Conservation (phyloP, 2,113 vertebrate species). For the Myrmecobius fasciatus region DNA sequence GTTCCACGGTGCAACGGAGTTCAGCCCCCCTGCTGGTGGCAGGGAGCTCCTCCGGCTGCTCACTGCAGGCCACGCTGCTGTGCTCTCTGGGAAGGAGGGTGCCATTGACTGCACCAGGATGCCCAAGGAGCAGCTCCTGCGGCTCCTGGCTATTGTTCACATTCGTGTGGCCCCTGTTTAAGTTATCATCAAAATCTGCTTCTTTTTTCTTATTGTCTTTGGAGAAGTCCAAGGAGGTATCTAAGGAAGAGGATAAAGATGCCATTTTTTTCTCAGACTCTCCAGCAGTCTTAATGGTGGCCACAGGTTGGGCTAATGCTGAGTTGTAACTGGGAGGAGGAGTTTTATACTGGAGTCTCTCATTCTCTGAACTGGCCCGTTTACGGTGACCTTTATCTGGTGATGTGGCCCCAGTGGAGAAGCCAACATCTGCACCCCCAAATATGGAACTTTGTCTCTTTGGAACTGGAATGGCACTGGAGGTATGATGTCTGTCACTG, state of each 20-base stretch:
- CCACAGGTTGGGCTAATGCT: constrained; percentile 77
- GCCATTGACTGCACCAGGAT: constrained; percentile 79
- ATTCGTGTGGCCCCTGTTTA: constrained; percentile 51
- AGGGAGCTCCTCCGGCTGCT: constrained; percentile 51
- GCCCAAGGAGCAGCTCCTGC: constrained; percentile 68
- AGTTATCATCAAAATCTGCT: constrained; percentile 60
- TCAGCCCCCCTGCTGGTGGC: background rate
- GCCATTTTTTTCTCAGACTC: constrained; percentile 77
- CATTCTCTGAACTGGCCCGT: constrained; percentile 90
- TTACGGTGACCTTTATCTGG: constrained; percentile 91
- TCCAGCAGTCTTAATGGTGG: constrained; percentile 58
- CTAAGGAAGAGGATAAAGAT: constrained; percentile 87
- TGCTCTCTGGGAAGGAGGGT: constrained; percentile 68
- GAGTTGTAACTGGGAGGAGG: constrained; percentile 89
- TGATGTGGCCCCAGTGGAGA: constrained; percentile 86
- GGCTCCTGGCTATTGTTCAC: constrained; percentile 14
- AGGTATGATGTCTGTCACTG: constrained; percentile 92
- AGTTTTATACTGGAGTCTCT: constrained; percentile 88
- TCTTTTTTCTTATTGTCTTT: constrained; percentile 79
- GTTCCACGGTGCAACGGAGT: constrained; percentile 92
- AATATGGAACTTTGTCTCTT: constrained; percentile 89
- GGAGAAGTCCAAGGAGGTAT: constrained; percentile 84
- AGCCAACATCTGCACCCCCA: constrained; percentile 84
- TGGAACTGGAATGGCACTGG: constrained; percentile 93
- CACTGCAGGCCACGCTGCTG: background rate